Evolutionary conservation across 2,113 vertebrate species (phyloP).

Genomic region (Nyctereutes procyonoides): DNA sequence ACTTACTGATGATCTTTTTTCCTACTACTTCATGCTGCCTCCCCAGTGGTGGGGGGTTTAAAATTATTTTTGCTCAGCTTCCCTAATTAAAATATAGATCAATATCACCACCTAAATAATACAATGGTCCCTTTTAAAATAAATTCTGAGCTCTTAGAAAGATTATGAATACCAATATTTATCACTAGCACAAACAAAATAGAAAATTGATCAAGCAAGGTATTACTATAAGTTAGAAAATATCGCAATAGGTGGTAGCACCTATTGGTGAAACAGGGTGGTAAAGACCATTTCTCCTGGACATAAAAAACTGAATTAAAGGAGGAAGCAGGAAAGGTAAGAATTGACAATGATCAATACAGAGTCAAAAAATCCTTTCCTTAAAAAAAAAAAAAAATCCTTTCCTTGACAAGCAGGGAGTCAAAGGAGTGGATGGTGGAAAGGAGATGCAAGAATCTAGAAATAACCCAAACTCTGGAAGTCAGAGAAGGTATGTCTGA

Average conservation of each 20-base stretch:
- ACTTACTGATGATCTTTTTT: background rate
- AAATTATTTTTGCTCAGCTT: background rate
- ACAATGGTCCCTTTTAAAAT: constrained; percentile 10
- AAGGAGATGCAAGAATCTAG: constrained; percentile 26
- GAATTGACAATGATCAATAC: background rate
- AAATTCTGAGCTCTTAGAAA: background rate
- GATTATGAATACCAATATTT: background rate
- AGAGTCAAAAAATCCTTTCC: background rate
- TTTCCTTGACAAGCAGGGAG: background rate
- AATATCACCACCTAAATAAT: background rate
- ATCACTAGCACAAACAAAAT: background rate
- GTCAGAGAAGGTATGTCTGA: background rate
- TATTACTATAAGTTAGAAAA: background rate
- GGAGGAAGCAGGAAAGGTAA: background rate
- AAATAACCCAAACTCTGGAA: constrained; percentile 30
- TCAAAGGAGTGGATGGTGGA: background rate
- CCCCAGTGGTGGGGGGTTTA: background rate
- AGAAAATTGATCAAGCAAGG: background rate
- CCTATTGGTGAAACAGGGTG: background rate
- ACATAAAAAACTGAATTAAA: background rate
- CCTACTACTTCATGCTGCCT: background rate
- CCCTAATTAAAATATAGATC: background rate
- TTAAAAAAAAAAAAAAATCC: constrained; percentile 1
- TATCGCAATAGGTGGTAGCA: background rate
- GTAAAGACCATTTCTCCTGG: background rate